Conservation (phyloP, 2,113 vertebrate genomes). For the Sigmodon hispidus region DNA sequence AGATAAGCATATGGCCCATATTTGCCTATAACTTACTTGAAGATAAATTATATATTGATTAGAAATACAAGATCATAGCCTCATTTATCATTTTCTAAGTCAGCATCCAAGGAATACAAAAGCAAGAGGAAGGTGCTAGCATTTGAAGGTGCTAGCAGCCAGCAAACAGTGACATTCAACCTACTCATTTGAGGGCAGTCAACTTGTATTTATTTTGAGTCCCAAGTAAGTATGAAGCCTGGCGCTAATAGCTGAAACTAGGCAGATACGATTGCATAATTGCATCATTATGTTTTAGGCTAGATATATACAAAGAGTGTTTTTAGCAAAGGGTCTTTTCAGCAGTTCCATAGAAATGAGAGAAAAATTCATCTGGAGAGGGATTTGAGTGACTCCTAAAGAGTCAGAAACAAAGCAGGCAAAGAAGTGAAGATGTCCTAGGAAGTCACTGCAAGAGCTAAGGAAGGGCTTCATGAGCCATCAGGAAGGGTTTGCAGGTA, state of each 20-base stretch:
- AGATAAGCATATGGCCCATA: not conserved
- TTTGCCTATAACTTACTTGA: not conserved
- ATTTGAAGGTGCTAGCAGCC: not conserved
- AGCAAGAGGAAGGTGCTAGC: not conserved
- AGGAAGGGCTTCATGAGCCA: not conserved
- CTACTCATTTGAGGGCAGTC: constrained; percentile 7
- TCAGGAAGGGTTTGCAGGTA: not conserved
- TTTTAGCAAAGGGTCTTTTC: constrained; percentile 24
- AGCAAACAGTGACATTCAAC: not conserved
- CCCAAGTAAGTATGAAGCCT: not conserved
- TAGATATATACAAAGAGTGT: constrained; percentile 3
- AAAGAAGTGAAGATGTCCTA: not conserved
- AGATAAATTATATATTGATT: not conserved
- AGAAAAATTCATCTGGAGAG: constrained; percentile 23
- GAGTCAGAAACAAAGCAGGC: not conserved
- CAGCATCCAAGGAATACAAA: not conserved
- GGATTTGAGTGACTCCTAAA: not conserved
- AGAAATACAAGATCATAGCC: not conserved
- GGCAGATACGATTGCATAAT: constrained; percentile 17
- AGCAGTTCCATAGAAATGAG: not conserved
- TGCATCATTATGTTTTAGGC: constrained; percentile 16
- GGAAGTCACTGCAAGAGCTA: not conserved
- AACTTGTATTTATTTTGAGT: constrained; percentile 31
- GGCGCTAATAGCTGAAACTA: constrained; percentile 13
- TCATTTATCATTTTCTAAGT: constrained; percentile 31